These are phyloP conservation scores for Acrobasis repandana DNA, from an alignment of 2,888 invertebrate species.

Conservation along the genomic window DNA sequence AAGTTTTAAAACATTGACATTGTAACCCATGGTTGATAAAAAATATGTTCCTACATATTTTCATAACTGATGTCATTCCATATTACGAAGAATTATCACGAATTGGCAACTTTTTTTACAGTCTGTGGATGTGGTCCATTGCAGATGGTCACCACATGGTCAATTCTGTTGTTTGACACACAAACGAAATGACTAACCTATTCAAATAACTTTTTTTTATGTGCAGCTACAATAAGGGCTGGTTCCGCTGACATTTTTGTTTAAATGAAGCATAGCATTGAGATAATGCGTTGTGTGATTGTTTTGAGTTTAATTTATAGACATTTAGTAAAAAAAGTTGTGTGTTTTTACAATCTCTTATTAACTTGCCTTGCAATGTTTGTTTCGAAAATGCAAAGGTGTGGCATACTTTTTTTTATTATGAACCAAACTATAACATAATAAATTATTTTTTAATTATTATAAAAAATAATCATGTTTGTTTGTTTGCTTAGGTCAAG, in stretches of 20 bases:
- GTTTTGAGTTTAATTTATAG: too few species aligned
- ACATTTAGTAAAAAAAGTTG: too few species aligned
- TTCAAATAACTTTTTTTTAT: slow-evolving; percentile 44
- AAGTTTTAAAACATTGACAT: too few species aligned
- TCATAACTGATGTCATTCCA: background rate
- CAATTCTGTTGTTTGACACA: slow-evolving; percentile 50
- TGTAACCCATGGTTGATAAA: too few species aligned
- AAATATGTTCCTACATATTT: too few species aligned
- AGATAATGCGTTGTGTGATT: background rate
- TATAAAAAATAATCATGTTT: too few species aligned
- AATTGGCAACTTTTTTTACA: slow-evolving; percentile 12
- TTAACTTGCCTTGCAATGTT: background rate
- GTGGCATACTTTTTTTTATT: too few species aligned
- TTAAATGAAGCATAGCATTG: background rate
- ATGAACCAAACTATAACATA: too few species aligned
- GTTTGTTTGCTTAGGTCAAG: too few species aligned
- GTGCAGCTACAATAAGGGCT: slow-evolving; percentile 39
- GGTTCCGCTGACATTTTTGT: background rate
- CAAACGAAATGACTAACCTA: slow-evolving; percentile 38
- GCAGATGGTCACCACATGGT: slow-evolving; percentile 78
- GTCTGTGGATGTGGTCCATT: slow-evolving; percentile 22
- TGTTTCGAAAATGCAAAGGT: background rate
- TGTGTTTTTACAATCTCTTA: background rate
- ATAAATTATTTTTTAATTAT: too few species aligned
- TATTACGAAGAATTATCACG: background rate